phyloP scores from a whole-genome alignment of 2,888 invertebrate genomes.

The Acleris literana region DNA sequence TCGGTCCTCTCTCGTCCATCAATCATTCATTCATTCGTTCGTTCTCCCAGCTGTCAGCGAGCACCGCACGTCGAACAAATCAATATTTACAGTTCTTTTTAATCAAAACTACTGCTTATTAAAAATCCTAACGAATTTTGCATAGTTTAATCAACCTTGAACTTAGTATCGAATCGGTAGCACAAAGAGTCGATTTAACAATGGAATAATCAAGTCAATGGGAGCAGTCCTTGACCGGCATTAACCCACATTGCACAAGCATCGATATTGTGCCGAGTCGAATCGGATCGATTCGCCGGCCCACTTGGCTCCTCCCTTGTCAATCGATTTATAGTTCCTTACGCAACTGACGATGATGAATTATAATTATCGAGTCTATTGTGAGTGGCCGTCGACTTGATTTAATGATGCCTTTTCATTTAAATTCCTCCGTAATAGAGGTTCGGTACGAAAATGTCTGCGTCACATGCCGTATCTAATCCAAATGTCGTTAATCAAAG shows the following conservation, averaged over 20 bases:
- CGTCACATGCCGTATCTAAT: constrained; percentile 5
- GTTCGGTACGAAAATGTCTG: not conserved
- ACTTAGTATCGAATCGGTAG: constrained; percentile 34
- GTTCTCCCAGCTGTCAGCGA: constrained; percentile 26
- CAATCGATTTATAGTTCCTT: constrained; percentile 61
- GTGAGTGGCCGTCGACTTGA: constrained; percentile 53
- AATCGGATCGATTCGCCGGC: constrained; percentile 61
- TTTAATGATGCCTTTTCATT: constrained; percentile 42
- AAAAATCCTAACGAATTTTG: constrained; percentile 9
- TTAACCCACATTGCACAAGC: constrained; percentile 67
- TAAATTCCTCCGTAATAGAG: constrained; percentile 19
- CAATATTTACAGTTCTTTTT: constrained; percentile 32
- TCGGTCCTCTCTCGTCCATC: constrained; percentile 20
- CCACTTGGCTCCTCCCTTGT: constrained; percentile 61
- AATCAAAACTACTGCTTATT: constrained; percentile 15
- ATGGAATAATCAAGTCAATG: constrained; percentile 56
- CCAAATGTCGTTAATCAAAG: constrained; percentile 14
- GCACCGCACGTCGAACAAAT: constrained; percentile 24
- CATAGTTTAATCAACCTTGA: constrained; percentile 30
- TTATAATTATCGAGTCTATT: constrained; percentile 59
- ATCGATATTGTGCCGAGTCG: constrained; percentile 67
- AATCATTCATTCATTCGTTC: constrained; percentile 27
- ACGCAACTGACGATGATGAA: constrained; percentile 63
- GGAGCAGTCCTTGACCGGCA: constrained; percentile 70
- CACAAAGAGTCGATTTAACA: constrained; percentile 41